Conservation (phyloP, 2,113 vertebrate genomes). For the Myrmecophaga tridactyla region DNA sequence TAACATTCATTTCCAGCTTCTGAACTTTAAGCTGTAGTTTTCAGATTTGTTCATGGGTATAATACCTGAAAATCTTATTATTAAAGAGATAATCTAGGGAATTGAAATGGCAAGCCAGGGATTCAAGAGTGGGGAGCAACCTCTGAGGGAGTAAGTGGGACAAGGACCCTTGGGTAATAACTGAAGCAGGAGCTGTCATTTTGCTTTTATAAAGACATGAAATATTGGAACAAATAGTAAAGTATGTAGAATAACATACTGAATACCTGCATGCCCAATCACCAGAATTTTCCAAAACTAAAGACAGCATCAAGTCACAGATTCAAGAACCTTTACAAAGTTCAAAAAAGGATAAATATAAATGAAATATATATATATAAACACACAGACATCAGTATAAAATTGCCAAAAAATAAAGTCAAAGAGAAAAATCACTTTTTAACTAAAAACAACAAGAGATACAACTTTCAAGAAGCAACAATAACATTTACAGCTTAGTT, state of each 20-base stretch:
- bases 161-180: background rate
- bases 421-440: background rate
- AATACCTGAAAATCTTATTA: background rate
- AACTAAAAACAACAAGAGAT: background rate
- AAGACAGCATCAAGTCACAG: background rate
- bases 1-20: background rate
- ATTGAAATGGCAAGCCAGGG: background rate
- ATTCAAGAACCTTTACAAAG: too few species aligned
- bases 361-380: background rate
- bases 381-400: background rate
- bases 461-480: background rate
- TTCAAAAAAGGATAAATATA: too few species aligned
- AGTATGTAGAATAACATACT: background rate
- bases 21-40: background rate
- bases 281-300: background rate
- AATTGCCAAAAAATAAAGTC: background rate
- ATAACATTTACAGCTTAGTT: background rate
- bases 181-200: background rate
- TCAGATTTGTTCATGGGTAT: background rate
- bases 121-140: background rate
- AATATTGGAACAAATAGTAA: background rate
- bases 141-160: background rate
- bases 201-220: background rate
- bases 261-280: background rate
- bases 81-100: background rate